A percentile compares a stretch with the other conserved stretches of the same genome.
These are phyloP conservation scores for Salminus brasiliensis DNA, from an alignment of 2,113 vertebrate genomes.

Conservation along the genomic window DNA sequence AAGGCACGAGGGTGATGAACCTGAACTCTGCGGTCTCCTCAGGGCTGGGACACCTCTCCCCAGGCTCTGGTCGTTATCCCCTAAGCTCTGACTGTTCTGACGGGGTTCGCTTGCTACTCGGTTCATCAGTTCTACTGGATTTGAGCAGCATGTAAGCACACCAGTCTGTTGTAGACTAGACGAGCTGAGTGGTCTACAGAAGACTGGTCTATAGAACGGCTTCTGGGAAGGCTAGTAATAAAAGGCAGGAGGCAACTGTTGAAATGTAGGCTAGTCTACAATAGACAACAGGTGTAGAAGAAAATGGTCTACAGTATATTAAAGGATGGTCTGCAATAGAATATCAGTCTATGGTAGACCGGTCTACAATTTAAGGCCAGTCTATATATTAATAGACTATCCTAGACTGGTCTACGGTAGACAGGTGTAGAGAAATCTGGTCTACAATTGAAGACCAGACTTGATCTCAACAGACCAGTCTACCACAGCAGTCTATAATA, in stretches of 20 bases:
- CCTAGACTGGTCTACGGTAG: neutral
- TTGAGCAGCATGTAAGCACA: neutral
- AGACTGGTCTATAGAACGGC: neutral
- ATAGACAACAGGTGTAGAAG: neutral
- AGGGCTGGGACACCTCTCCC: no score
- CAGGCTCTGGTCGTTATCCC: neutral
- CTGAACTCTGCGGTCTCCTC: neutral
- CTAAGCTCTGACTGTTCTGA: neutral
- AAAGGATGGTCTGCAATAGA: no score
- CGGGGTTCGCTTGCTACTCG: neutral
- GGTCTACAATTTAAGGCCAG: neutral
- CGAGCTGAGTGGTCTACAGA: neutral
- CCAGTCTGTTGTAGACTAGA: neutral
- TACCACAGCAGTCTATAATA: no score
- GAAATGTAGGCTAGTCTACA: neutral
- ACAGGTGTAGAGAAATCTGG: neutral
- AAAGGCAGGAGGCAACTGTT: neutral
- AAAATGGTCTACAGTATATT: no score
- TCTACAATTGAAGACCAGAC: neutral
- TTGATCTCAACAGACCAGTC: no score
- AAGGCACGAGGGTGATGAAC: neutral
- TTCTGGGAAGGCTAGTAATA: neutral
- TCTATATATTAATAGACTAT: no score
- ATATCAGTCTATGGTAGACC: no score
- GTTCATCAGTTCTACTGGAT: neutral